phyloP scores from a whole-genome alignment of 2,113 vertebrate genomes.

The Heterotis niloticus region DNA sequence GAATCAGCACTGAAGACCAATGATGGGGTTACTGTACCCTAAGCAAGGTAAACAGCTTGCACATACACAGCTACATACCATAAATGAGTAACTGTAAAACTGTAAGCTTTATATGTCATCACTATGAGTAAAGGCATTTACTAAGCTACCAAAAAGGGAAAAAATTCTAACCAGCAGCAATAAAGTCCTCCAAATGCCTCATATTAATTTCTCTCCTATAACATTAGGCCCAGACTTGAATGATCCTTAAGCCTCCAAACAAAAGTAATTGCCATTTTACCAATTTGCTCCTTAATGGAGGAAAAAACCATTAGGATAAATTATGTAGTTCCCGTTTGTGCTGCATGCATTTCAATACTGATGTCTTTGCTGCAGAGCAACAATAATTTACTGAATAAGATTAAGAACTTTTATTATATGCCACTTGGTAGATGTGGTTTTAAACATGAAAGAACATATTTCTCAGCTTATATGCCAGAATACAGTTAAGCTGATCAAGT shows the following conservation, averaged over 20 bases:
- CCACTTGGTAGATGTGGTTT: neutral
- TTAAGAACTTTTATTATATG: constrained; percentile 16
- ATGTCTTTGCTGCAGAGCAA: neutral
- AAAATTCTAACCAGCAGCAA: neutral
- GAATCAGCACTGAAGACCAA: no score
- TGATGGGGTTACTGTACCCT: no score
- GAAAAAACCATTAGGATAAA: constrained; percentile 36
- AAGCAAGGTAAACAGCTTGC: no score
- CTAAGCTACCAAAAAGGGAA: neutral
- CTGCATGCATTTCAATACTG: neutral
- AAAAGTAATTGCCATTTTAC: constrained; percentile 34
- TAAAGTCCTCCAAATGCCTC: neutral
- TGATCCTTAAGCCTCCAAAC: constrained; percentile 33
- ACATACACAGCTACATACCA: no score
- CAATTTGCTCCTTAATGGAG: constrained; percentile 26
- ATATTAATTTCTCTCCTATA: constrained; percentile 30
- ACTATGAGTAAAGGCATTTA: neutral
- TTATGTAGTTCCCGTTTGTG: constrained; percentile 34
- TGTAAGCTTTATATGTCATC: neutral
- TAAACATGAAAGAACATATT: neutral
- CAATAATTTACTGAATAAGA: constrained; percentile 15
- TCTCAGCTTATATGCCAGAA: neutral
- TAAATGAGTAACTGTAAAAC: no score
- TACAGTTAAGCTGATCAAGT: neutral
- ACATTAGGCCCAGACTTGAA: constrained; percentile 33